Evolutionary conservation across 2,797 vertebrate species (phyloP), one percentile per base, ranked within the genome.

Genomic region (Coendou prehensilis): DNA sequence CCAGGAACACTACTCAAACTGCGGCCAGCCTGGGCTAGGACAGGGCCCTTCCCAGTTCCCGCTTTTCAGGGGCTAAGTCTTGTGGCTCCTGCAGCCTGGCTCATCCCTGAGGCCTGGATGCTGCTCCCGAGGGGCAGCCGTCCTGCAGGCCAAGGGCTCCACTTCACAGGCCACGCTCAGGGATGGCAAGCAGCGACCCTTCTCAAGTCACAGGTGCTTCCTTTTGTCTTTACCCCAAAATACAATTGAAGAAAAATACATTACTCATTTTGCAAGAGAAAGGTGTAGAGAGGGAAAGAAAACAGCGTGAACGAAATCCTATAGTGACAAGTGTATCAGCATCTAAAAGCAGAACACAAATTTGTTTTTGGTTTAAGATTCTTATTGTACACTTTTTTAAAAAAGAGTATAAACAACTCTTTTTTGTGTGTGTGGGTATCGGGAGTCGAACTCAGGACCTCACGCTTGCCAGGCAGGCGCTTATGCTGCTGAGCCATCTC

Each of bases 321-420:
- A 10, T 37, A 47, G 52, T 5, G 11, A n/a, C 22, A 45, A 41
- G 76, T 22, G 26, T 30, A 22, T 17, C 8, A 15, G 28, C 41
- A 2, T 37, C 83, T 84, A 28, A 45, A 33, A 63, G 47, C 9
- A 17, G 37, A 78, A 69, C 9, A 6, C 2, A 3, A 54, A 76
- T 50, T 52, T 75, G 73, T n/a, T 87, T 80, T 85, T 11, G 30
- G 79, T 84, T 94, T 89, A 76, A 63, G 41, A 63, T 54, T 87
- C 56, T 81, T 47, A 56, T 14, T 59, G 64, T 76, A 80, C 3
- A 28, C n/a, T n/a, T 79, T 79, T 75, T 56, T 63, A 83, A 30
- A 52, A 41, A 71, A 54, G 30, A 45, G 47, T 26, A 80, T 26
- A 14, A 59, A 84, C 79, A 73, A 41, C 14, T 23, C 0, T 8